A percentile compares a stretch with the other conserved stretches of the same genome.
These are phyloP conservation scores for Oreochromis spilurus DNA, from an alignment of 2,113 vertebrate genomes.

Conservation along the genomic window DNA sequence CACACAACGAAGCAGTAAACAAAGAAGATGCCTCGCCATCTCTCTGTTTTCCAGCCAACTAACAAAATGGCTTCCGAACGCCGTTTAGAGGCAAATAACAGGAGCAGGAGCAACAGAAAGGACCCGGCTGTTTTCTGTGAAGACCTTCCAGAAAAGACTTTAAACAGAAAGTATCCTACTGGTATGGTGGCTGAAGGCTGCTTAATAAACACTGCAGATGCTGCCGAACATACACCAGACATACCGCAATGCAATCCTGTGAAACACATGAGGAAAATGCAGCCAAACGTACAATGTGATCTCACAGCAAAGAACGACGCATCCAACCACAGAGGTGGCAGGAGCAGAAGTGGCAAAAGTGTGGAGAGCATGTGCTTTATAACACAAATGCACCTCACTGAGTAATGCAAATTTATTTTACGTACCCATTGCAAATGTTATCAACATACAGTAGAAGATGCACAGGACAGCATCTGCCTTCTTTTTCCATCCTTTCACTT, in stretches of 20 bases:
- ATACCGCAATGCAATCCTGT: neutral
- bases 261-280: neutral
- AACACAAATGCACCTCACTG: neutral
- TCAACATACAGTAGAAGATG: neutral
- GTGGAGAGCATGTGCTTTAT: neutral
- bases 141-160: neutral
- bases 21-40: conserved; percentile 43
- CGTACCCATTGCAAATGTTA: neutral
- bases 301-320: neutral
- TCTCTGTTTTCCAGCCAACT: conserved; percentile 45
- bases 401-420: neutral
- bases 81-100: conserved; percentile 15
- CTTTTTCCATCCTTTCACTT: neutral
- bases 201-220: neutral
- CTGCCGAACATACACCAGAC: neutral
- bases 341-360: neutral
- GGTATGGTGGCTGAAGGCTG: neutral
- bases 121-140: neutral
- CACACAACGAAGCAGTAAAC: conserved; percentile 34
- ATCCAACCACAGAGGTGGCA: neutral
- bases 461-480: neutral
- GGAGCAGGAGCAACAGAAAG: neutral
- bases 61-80: conserved; percentile 57
- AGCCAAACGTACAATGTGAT: neutral
- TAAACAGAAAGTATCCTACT: neutral